These are phyloP conservation scores for Tiliqua scincoides DNA, from an alignment of 2,113 vertebrate genomes.

Conservation along the genomic window DNA sequence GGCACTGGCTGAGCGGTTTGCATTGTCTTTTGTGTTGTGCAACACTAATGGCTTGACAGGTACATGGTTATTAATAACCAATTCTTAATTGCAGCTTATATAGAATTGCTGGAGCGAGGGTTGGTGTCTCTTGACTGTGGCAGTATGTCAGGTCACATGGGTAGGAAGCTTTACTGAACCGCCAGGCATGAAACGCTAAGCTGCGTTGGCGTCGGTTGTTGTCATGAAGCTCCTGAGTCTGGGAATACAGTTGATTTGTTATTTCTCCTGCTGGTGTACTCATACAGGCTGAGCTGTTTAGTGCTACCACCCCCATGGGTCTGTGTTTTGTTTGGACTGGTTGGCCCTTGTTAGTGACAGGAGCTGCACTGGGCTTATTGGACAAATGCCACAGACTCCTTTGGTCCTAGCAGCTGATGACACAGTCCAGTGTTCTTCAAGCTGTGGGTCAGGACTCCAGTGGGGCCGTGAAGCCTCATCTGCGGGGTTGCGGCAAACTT, in stretches of 20 bases:
- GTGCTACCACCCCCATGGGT: not conserved
- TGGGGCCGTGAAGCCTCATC: too few species aligned
- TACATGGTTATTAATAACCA: conserved; percentile 6
- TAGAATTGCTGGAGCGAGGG: conserved; percentile 18
- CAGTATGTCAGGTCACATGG: not conserved
- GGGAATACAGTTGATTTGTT: not conserved
- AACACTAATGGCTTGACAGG: conserved; percentile 20
- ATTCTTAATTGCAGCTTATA: conserved; percentile 27
- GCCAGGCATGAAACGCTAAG: not conserved
- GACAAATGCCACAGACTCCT: too few species aligned
- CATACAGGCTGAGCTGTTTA: not conserved
- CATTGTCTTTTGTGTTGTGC: not conserved
- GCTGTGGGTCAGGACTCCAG: too few species aligned
- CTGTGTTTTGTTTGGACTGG: not conserved
- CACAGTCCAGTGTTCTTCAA: too few species aligned
- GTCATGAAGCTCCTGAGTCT: not conserved
- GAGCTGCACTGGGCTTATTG: not conserved
- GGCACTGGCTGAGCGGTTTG: not conserved
- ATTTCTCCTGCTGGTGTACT: not conserved
- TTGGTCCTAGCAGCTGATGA: too few species aligned
- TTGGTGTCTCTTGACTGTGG: not conserved
- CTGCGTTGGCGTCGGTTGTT: not conserved
- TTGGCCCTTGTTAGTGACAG: too few species aligned
- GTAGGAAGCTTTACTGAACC: not conserved
- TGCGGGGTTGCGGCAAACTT: too few species aligned